A percentile compares a stretch with the other conserved stretches of the same genome.
Evolutionary conservation across 2,797 vertebrate species (phyloP).

Genomic region (Malurus leucopterus): DNA sequence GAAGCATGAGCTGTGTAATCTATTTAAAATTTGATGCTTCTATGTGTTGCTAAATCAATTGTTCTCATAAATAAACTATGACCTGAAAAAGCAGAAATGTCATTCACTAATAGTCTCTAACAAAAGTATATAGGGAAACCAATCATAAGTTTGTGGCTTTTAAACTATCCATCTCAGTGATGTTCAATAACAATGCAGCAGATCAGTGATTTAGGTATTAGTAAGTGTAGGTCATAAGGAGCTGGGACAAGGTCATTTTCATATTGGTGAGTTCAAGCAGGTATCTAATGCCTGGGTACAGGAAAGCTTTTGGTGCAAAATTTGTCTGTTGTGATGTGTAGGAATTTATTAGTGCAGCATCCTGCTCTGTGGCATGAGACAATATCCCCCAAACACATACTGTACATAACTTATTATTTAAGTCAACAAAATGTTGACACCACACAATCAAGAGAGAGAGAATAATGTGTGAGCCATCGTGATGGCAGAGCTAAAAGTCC

Average conservation of each 20-base stretch:
- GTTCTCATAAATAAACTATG: slow-evolving; percentile 51
- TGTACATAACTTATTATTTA: neutral
- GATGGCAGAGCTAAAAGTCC: neutral
- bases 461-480: neutral
- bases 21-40: slow-evolving; percentile 48
- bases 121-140: neutral
- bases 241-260: neutral
- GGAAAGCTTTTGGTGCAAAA: neutral
- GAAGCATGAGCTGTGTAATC: neutral
- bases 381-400: neutral
- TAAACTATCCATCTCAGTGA: neutral
- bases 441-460: neutral
- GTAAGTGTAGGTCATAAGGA: neutral
- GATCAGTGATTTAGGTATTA: neutral
- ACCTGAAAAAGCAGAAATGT: slow-evolving; percentile 39
- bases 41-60: slow-evolving; percentile 55
- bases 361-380: neutral
- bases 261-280: neutral
- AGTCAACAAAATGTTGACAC: neutral
- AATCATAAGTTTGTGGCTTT: neutral
- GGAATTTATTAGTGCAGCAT: neutral
- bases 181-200: neutral
- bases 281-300: neutral
- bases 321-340: neutral
- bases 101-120: slow-evolving; percentile 5